Percentiles rank a stretch among this genome's conserved stretches.
These are phyloP conservation scores for Fabriciana adippe DNA, from an alignment of 2,888 invertebrate genomes.

Conservation along the genomic window DNA sequence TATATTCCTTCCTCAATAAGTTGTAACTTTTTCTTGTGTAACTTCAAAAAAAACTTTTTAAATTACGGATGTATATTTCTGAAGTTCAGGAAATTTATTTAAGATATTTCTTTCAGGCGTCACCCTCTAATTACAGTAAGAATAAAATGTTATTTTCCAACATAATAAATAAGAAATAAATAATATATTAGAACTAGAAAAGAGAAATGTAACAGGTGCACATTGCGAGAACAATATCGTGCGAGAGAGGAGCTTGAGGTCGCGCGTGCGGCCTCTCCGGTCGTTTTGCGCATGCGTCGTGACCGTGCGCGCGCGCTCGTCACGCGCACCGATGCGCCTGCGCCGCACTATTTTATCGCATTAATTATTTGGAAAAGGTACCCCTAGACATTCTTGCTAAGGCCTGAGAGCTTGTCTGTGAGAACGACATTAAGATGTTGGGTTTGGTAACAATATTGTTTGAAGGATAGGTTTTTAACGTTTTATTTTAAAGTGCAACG, in stretches of 20 bases:
- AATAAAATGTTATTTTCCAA: no score
- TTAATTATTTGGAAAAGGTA: constrained; percentile 81
- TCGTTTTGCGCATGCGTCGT: constrained; percentile 76
- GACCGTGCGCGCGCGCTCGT: constrained; percentile 77
- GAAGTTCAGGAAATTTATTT: no score
- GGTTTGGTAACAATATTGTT: background rate
- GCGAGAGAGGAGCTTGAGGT: constrained; percentile 50
- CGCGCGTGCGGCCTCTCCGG: constrained; percentile 71
- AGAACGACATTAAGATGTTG: constrained; percentile 48
- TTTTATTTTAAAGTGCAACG: background rate
- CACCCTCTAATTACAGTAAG: no score
- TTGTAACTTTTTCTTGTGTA: no score
- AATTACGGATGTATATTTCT: no score
- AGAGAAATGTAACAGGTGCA: constrained; percentile 42
- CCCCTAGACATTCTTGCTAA: constrained; percentile 66
- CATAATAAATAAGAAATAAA: background rate
- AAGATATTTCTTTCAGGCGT: no score
- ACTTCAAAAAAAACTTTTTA: no score
- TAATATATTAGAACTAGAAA: constrained; percentile 14
- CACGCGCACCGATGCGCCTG: constrained; percentile 67
- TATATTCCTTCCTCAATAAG: no score
- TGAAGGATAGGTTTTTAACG: background rate
- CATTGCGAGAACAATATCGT: constrained; percentile 21
- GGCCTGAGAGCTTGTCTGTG: constrained; percentile 58
- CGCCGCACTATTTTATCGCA: constrained; percentile 80